Conservation (phyloP, 2,113 vertebrate species). For the Chitala chitala region DNA sequence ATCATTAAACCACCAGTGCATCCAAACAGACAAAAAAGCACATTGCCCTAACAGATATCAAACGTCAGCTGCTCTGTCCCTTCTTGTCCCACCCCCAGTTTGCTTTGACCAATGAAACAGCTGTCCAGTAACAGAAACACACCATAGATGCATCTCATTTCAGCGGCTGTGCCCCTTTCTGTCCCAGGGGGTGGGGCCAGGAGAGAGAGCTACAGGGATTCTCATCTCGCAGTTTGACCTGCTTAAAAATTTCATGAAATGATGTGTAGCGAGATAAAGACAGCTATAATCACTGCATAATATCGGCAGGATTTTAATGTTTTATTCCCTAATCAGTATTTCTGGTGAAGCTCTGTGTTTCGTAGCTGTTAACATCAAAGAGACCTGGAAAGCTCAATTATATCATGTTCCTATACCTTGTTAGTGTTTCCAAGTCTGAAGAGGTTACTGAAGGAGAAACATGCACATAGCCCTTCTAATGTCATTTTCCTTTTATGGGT, state of each 20-base stretch:
- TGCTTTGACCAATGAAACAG: no score
- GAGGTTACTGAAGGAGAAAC: neutral
- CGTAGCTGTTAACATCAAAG: slow-evolving; percentile 13
- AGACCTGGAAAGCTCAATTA: neutral
- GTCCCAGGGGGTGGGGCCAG: neutral
- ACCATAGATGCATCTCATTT: no score
- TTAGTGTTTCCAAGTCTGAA: slow-evolving; percentile 6
- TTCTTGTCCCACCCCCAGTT: no score
- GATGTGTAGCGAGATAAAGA: neutral
- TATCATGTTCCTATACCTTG: neutral
- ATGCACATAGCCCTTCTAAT: neutral
- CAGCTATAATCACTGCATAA: neutral
- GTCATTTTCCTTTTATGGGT: neutral
- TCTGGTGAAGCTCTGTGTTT: neutral
- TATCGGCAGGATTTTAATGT: neutral
- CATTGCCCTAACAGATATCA: no score
- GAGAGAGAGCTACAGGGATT: neutral
- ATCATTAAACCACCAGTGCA: no score
- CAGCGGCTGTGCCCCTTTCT: neutral
- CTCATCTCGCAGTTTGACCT: neutral
- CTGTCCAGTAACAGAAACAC: no score
- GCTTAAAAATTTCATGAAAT: neutral
- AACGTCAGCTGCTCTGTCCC: no score
- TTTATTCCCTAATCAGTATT: slow-evolving; percentile 14
- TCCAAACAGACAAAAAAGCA: no score